These are phyloP conservation scores for Clarias gariepinus DNA, from an alignment of 2,113 vertebrate genomes.

Conservation along the genomic window DNA sequence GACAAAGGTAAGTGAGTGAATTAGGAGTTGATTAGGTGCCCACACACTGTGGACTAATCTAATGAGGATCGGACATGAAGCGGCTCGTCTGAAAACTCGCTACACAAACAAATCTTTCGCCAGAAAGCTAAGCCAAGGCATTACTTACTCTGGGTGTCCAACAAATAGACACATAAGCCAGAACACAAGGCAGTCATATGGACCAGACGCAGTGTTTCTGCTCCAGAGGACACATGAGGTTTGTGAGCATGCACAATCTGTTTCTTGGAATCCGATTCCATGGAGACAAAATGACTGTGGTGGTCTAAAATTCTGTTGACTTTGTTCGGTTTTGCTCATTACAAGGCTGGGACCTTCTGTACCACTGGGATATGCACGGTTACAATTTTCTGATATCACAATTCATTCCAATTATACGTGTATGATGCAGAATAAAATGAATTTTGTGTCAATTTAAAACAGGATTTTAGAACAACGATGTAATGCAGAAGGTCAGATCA, in stretches of 20 bases:
- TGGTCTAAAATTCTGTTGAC: background rate
- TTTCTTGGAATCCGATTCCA: background rate
- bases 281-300: background rate
- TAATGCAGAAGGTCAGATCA: background rate
- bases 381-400: background rate
- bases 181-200: conserved; percentile 27
- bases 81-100: conserved; percentile 38
- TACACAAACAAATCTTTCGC: conserved; percentile 33
- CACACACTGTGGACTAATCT: conserved; percentile 54
- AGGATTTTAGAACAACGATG: background rate
- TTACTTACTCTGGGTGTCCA: conserved; percentile 27
- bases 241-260: background rate
- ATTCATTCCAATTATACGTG: background rate
- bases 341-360: background rate
- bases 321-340: background rate
- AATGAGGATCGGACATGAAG: conserved; percentile 63
- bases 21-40: conserved; percentile 66
- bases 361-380: too few relatives aligned
- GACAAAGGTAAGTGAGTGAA: conserved; percentile 30
- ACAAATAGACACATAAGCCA: conserved; percentile 14
- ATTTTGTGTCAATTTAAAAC: background rate
- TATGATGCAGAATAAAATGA: background rate
- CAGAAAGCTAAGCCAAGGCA: conserved; percentile 28
- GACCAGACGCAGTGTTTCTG: conserved; percentile 20
- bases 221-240: conserved; percentile 23